Base-by-base conservation (phyloP, 1,140 invertebrate species). In the Leptinotarsa undecemlineata region DNA sequence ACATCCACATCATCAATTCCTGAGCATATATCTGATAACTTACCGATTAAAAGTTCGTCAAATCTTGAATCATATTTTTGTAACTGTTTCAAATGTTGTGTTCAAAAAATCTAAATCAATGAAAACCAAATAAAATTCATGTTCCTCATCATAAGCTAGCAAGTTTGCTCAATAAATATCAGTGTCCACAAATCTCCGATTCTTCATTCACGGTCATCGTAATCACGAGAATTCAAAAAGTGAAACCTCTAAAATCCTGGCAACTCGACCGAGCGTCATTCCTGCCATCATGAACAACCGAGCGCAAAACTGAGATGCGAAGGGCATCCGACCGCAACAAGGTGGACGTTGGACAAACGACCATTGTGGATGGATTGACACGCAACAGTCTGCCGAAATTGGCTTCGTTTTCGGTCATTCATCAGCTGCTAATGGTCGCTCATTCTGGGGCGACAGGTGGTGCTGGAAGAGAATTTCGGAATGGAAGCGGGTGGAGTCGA, bases 401-500 rank as follows among this genome's bases (percentile, higher is more conserved):
- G 68, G 68, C 68, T 70, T 70, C 47, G 51, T 70, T 70, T 70
- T 70, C 68, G 68, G 68, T 70, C 68, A 70, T 70, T 70, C 68
- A 70, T 70, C 68, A 70, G 68, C 51, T 26, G 48, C 68, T 70
- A 70, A 70, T 70, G 68, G 68, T 70, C 68, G 48, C 68, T 70
- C 48, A 60, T 70, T 70, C 48, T 23, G 68, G 15, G 68, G 47
- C 68, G 67, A 68, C 67, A 68, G 67, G 67, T 68, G 67, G 67
- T 68, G 20, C 21, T 6, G 33, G 15, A 62, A 21, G n/a, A 42
- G 33, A 2, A 42, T 42, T 42, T 42, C 33, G 33, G 33, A 42
- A 42, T 42, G 33, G 33, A 42, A 42, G 8, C 26, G 26, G 5
- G 26, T 33, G 6, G 26, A 33, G 26, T 33, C 26, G 26, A 8